Base-by-base conservation (phyloP, 2,888 invertebrate species). In the Stegana nigrithorax region DNA sequence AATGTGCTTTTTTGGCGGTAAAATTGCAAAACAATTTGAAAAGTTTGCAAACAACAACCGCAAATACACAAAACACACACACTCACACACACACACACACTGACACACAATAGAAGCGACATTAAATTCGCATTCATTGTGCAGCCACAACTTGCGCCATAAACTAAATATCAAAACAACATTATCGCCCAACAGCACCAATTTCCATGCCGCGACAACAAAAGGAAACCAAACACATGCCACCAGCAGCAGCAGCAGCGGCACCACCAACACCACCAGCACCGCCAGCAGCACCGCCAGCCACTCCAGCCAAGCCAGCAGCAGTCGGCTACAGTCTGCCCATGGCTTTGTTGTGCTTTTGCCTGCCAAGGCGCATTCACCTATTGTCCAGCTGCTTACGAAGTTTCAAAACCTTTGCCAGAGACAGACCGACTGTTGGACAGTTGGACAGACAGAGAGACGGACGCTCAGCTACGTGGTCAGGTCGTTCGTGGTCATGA, bases 141-240 rank as follows among this genome's bases (percentile, higher is more conserved):
- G 23, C 25, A 51, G 12, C 25, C 36, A 8, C 32, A n/a, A n/a
- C 50, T 65, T 62, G 65, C 60, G 14, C 21, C 32, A 45, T 25
- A 29, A 23, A 39, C 19, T 39, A 68, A 68, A 67, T 72, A 80
- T 80, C 80, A 80, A 81, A 81, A 81, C 72, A 81, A 69, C 73
- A 78, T 78, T 78, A 78, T 68, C 67, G 60, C 32, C n/a, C n/a
- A 50, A 12, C 45, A 19, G 23, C 45, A 50, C 26, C 25, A 23
- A 50, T 7, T 50, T 26, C n/a, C n/a, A n/a, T n/a, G n/a, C n/a
- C n/a, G n/a, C n/a, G n/a, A n/a, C n/a, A n/a, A n/a, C n/a, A 56
- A 12, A 60, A 60, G 32, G 25, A n/a, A 25, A 36, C 14, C 12
- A 39, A 21, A 32, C 42, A 25, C 19, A 21, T 10, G 19, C 27